Evolutionary conservation across 1,140 invertebrate genomes (phyloP).

Genomic region (Saccostrea cuccullata): DNA sequence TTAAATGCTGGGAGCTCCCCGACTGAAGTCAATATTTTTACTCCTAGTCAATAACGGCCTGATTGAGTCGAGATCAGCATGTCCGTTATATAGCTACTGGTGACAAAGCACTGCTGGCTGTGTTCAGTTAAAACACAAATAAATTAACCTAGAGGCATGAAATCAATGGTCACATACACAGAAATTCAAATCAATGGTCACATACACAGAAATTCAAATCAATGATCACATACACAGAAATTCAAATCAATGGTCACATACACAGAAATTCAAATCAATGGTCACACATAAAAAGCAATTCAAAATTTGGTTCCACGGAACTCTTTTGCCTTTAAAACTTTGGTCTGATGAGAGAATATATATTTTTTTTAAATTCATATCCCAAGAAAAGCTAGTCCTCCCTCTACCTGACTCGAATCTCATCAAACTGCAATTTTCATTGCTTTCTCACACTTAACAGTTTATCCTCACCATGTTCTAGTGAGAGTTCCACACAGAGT

Average conservation of each 20-base stretch:
- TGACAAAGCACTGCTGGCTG: neutral
- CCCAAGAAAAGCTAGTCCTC: neutral
- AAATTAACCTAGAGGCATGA: neutral
- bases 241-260: neutral
- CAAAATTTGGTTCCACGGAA: neutral
- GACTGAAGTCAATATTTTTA: neutral
- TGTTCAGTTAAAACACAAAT: neutral
- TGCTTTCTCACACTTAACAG: neutral
- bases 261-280: conserved; percentile 7
- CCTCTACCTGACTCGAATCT: neutral
- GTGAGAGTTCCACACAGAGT: neutral
- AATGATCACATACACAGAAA: neutral
- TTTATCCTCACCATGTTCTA: neutral
- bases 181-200: neutral
- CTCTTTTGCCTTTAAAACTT: no score
- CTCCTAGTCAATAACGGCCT: neutral
- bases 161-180: conserved; percentile 1
- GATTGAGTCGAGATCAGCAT: neutral
- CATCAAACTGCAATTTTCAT: neutral
- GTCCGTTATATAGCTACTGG: neutral
- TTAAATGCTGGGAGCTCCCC: neutral
- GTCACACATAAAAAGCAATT: neutral
- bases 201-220: neutral
- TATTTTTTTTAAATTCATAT: neutral
- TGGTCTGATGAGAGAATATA: no score